Evolutionary conservation across 2,797 vertebrate species (phyloP), one percentile per base, ranked within the genome.

Genomic region (Pseudomugil tenellus): DNA sequence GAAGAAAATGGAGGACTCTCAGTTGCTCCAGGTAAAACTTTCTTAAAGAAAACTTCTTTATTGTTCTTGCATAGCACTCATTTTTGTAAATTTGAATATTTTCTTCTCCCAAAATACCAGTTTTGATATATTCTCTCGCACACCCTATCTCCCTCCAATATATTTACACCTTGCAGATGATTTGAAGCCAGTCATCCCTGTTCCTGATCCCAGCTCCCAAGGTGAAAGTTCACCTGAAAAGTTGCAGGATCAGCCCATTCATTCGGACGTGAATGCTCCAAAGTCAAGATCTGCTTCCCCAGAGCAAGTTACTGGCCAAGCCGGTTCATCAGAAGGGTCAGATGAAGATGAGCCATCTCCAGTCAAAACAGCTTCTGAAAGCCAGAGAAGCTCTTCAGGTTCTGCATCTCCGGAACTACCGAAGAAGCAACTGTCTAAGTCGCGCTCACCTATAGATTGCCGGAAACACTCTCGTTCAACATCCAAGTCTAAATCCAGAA

Each of bases 401-500:
- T 93, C 90, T 29, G 32, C 66, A 21, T 88, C 92, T 66, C 92
- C 92, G 1, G 73, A 31, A 52, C 41, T 37, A n/a, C 63, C 74
- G 51, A 89, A 84, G 65, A 91, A 92, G 55, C 71, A 83, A 70
- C 70, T 67, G 29, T 92, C 90, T 14, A 81, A 79, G 68, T 93
- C 93, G 1, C 79, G 8, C 41, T 94, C 94, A 6, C 93, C 93
- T 12, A 11, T 79, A 0, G 67, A 64, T 28, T 48, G 10, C 9
- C 81, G 72, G 55, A 93, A 94, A 68, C 89, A 54, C 11, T 93
- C 93, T 28, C 89, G 87, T 35, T 94, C 93, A 49, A 71, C 78
- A 28, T 92, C 93, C 1, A 93, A 92, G 80, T 88, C 93, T 39
- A 37, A 31, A 57, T 78, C 89, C 21, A 87, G 75, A 62, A 93